Conservation (phyloP, 2,797 vertebrate genomes). For the Columba guinea region DNA sequence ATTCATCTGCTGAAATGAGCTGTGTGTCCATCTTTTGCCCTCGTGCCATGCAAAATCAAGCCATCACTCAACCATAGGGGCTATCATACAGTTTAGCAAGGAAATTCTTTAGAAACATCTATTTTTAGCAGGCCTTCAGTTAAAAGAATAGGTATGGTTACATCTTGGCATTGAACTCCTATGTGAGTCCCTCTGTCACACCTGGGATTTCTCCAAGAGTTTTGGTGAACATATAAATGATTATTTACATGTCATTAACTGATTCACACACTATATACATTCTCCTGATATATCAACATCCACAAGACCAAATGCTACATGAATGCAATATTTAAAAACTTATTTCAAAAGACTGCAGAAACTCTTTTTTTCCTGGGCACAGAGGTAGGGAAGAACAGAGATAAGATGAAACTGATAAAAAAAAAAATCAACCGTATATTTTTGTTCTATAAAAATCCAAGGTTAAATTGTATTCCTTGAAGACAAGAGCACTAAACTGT, state of each 20-base stretch:
- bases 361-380: not conserved
- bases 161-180: not conserved
- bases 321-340: not conserved
- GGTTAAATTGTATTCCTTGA: not conserved
- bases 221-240: not conserved
- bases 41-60: not conserved
- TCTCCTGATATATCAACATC: not conserved
- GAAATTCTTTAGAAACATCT: not conserved
- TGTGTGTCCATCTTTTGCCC: rapidly evolving
- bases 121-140: not conserved
- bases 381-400: not conserved
- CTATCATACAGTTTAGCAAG: not conserved
- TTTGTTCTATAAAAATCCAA: not conserved
- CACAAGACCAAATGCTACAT: not conserved
- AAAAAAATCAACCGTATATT: not conserved
- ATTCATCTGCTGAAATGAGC: not conserved
- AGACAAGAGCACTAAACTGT: not conserved
- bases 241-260: not conserved
- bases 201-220: not conserved
- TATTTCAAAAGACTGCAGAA: not conserved
- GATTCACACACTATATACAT: not conserved
- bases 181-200: not conserved
- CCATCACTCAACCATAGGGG: not conserved
- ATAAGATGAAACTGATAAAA: not conserved
- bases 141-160: not conserved